Evolutionary conservation across 2,888 invertebrate species (phyloP).

Genomic region (Trissolcus japonicus): DNA sequence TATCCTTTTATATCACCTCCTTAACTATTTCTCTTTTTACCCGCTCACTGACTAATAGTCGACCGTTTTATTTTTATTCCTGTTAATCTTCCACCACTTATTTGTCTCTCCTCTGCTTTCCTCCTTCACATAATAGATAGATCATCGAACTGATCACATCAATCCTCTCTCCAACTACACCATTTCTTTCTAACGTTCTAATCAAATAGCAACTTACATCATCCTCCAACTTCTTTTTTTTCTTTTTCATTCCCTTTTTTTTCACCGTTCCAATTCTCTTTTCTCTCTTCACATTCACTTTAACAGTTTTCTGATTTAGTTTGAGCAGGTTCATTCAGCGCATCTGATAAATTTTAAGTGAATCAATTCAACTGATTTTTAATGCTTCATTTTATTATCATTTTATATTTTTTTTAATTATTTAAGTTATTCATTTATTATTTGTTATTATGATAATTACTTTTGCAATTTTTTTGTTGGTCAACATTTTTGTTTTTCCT

Average conservation of each 20-base stretch:
- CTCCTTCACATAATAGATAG: slow-evolving; percentile 26
- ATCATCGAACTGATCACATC: slow-evolving; percentile 38
- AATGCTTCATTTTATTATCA: too few relatives aligned
- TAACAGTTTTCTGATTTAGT: too few relatives aligned
- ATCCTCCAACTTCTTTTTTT: slow-evolving; percentile 1
- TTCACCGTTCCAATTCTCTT: too few relatives aligned
- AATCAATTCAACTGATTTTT: too few relatives aligned
- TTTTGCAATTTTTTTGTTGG: too few relatives aligned
- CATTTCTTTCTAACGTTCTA: slow-evolving; percentile 7
- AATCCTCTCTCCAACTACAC: slow-evolving; percentile 20
- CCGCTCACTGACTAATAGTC: slow-evolving; percentile 37
- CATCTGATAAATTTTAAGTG: too few relatives aligned
- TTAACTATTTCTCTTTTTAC: slow-evolving; percentile 36
- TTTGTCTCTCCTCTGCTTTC: slow-evolving; percentile 44
- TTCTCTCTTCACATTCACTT: too few relatives aligned
- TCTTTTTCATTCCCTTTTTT: background rate
- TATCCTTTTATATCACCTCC: slow-evolving; percentile 21
- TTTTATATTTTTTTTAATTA: too few relatives aligned
- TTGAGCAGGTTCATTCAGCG: too few relatives aligned
- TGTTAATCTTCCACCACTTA: slow-evolving; percentile 44
- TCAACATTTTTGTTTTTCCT: too few relatives aligned
- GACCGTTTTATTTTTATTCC: slow-evolving; percentile 34
- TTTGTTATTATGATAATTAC: too few relatives aligned
- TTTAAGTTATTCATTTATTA: too few relatives aligned
- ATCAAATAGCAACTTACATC: slow-evolving; percentile 21